Percentiles rank a stretch among this genome's conserved stretches.
These are phyloP conservation scores for Remorina albescens DNA, from an alignment of 2,797 vertebrate genomes.

Conservation along the genomic window DNA sequence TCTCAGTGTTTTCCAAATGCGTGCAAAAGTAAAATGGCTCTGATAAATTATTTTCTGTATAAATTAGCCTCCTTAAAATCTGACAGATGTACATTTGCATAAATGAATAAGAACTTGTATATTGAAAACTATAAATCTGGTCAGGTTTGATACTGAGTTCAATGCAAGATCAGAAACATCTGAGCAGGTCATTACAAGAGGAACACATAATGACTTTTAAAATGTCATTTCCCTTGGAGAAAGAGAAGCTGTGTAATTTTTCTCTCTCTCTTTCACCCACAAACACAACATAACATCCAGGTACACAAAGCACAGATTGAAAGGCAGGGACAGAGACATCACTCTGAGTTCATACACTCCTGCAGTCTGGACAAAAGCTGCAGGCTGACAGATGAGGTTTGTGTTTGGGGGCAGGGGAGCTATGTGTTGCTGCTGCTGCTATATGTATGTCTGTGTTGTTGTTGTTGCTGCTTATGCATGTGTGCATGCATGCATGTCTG, in stretches of 20 bases:
- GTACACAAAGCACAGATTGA: slow-evolving; percentile 66
- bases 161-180: not conserved
- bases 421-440: slow-evolving; percentile 60
- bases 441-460: slow-evolving; percentile 28
- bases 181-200: not conserved
- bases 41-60: not conserved
- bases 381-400: slow-evolving; percentile 81
- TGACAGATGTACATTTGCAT: not conserved
- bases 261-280: not conserved
- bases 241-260: slow-evolving; percentile 7
- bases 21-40: not conserved
- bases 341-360: slow-evolving; percentile 68
- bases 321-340: slow-evolving; percentile 74
- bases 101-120: not conserved
- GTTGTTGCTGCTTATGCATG: slow-evolving; percentile 52
- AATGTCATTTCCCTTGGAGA: slow-evolving; percentile 13
- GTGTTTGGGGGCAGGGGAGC: slow-evolving; percentile 69
- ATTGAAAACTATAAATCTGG: not conserved
- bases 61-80: not conserved
- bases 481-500: slow-evolving; percentile 61
- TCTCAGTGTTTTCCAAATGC: not conserved
- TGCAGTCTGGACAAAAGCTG: slow-evolving; percentile 76
- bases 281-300: slow-evolving; percentile 20
- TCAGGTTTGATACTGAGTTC: not conserved
- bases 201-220: not conserved